These are phyloP conservation scores for Philaethria dido DNA, from an alignment of 2,888 invertebrate species.

Conservation along the genomic window DNA sequence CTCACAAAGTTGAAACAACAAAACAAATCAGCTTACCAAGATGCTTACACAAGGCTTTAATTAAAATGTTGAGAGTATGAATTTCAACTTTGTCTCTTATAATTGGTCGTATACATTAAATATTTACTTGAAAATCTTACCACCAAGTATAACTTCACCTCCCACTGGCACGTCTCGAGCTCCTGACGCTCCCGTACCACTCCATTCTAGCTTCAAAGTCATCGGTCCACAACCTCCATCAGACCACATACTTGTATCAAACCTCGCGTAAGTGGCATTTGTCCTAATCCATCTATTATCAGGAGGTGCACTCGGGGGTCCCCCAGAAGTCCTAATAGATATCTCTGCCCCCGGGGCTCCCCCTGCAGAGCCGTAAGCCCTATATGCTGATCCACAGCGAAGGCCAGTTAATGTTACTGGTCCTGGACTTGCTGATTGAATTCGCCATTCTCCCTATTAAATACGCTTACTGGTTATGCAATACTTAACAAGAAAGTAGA, in stretches of 20 bases:
- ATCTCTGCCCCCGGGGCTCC: conserved; percentile 90
- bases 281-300: conserved; percentile 90
- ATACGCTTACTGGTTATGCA: not conserved
- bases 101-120: not conserved
- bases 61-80: not conserved
- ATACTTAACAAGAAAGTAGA: no score
- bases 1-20: not conserved
- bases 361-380: conserved; percentile 91
- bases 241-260: conserved; percentile 92
- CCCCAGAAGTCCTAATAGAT: conserved; percentile 91
- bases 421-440: conserved; percentile 70
- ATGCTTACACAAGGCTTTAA: conserved; percentile 7
- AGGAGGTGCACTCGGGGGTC: conserved; percentile 85
- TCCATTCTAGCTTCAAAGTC: conserved; percentile 90
- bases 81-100: not conserved
- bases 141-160: conserved; percentile 75
- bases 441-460: conserved; percentile 86
- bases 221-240: conserved; percentile 93
- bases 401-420: conserved; percentile 87
- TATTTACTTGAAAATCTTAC: conserved; percentile 50
- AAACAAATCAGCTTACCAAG: not conserved
- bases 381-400: conserved; percentile 92
- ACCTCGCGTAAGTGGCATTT: conserved; percentile 91
- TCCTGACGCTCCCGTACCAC: conserved; percentile 78
- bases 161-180: conserved; percentile 76